These are phyloP conservation scores for Campylorhamphus procurvoides DNA, from an alignment of 2,113 vertebrate genomes.

Conservation along the genomic window DNA sequence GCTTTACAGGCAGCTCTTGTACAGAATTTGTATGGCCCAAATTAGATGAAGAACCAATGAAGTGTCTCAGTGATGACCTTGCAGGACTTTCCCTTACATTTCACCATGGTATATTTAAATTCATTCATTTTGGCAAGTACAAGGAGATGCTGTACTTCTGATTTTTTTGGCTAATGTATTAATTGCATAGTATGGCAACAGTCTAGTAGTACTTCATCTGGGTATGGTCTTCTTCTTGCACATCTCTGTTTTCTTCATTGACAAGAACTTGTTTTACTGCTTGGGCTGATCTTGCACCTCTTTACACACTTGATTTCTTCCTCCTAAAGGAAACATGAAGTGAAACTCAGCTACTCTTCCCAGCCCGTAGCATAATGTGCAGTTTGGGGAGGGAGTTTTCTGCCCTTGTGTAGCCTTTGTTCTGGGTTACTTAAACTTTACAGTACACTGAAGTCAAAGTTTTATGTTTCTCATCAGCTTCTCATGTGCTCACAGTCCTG, in stretches of 20 bases:
- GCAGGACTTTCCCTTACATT: background rate
- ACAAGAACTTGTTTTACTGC: background rate
- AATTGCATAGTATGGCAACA: background rate
- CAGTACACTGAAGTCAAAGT: background rate
- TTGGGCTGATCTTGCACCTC: background rate
- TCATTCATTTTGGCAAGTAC: background rate
- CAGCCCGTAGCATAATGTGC: background rate
- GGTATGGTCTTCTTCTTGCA: background rate
- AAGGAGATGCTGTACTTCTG: background rate
- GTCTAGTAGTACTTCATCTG: background rate
- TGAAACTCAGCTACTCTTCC: background rate
- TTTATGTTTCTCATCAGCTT: background rate
- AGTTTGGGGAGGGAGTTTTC: background rate
- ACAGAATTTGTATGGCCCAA: background rate
- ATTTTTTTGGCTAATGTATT: background rate
- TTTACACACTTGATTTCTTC: background rate
- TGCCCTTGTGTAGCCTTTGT: background rate
- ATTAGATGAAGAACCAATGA: background rate
- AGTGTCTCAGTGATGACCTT: background rate
- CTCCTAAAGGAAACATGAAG: background rate
- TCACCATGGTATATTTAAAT: background rate
- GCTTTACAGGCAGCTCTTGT: background rate
- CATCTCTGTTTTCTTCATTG: background rate
- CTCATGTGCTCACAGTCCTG: background rate
- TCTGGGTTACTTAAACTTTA: background rate